Evolutionary conservation across 2,888 invertebrate species (phyloP).

Genomic region (Acleris sparsana): DNA sequence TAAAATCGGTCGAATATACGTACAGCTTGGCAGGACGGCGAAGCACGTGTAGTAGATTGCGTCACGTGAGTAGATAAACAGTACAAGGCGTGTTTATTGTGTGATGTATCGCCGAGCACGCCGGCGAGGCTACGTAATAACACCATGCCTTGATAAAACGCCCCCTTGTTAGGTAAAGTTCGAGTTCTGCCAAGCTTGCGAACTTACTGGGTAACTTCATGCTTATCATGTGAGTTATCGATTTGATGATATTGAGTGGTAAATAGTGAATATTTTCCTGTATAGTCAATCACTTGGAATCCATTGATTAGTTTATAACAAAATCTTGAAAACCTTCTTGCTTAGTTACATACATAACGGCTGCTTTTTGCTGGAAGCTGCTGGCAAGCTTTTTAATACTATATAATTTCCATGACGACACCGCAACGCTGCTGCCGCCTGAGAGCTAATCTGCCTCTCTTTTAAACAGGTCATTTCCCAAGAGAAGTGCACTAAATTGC

Average conservation of each 20-base stretch:
- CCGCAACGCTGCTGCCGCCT: constrained; percentile 19
- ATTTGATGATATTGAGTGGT: not conserved
- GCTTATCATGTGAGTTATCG: not conserved
- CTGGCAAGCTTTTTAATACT: not conserved
- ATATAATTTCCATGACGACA: constrained; percentile 7
- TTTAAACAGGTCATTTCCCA: constrained; percentile 34
- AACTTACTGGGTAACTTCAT: not conserved
- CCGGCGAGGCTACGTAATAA: constrained; percentile 28
- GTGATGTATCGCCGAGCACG: constrained; percentile 29
- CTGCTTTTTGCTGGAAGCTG: no score
- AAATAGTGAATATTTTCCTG: no score
- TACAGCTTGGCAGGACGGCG: constrained; percentile 10
- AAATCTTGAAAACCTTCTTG: no score
- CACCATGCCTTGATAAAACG: constrained; percentile 28
- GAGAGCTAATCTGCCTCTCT: constrained; percentile 23
- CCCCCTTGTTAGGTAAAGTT: constrained; percentile 4
- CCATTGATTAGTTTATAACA: no score
- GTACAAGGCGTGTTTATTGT: constrained; percentile 36
- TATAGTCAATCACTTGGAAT: no score
- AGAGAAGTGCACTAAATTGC: constrained; percentile 34
- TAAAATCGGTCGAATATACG: constrained; percentile 7
- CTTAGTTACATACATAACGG: no score
- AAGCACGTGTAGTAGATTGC: constrained; percentile 33
- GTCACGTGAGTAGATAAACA: constrained; percentile 36
- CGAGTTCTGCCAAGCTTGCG: constrained; percentile 11